These are phyloP conservation scores for Conchocele bisecta DNA, from an alignment of 2,888 invertebrate species.

Conservation along the genomic window DNA sequence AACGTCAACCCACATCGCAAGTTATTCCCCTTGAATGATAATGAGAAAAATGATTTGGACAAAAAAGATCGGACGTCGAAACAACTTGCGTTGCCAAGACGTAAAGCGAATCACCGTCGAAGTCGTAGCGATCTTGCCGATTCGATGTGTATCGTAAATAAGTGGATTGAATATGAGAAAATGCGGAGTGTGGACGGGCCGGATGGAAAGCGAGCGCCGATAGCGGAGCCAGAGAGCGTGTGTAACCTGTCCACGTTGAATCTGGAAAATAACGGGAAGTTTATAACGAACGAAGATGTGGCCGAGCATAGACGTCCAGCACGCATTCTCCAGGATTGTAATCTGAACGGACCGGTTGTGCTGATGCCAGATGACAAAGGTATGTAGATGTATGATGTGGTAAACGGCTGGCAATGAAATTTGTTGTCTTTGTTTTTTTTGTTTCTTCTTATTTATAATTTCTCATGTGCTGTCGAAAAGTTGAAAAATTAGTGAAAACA, in stretches of 20 bases:
- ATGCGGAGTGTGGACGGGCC: constrained; percentile 46
- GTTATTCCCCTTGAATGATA: constrained; percentile 26
- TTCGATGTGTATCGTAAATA: constrained; percentile 61
- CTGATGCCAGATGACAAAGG: constrained; percentile 53
- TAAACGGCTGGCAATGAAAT: no score
- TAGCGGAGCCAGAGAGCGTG: constrained; percentile 72
- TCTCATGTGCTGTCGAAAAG: no score
- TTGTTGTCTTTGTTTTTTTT: no score
- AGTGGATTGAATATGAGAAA: constrained; percentile 74
- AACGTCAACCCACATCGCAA: constrained; percentile 47
- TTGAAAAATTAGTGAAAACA: no score
- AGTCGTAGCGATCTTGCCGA: constrained; percentile 75
- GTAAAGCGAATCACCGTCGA: constrained; percentile 36
- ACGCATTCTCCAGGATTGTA: constrained; percentile 25
- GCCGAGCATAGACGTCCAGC: constrained; percentile 29
- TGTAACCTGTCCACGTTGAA: constrained; percentile 71
- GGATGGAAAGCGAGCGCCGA: constrained; percentile 59
- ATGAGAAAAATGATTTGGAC: constrained; percentile 2
- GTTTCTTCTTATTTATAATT: no score
- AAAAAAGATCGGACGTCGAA: not conserved
- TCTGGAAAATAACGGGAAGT: constrained; percentile 68
- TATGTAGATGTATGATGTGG: no score
- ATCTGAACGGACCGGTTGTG: constrained; percentile 65
- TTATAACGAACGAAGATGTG: constrained; percentile 58
- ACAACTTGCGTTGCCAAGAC: constrained; percentile 42